Evolutionary conservation across 1,140 invertebrate species (phyloP), one percentile per base, ranked within the genome.

Genomic region (Drosophila sp.): DNA sequence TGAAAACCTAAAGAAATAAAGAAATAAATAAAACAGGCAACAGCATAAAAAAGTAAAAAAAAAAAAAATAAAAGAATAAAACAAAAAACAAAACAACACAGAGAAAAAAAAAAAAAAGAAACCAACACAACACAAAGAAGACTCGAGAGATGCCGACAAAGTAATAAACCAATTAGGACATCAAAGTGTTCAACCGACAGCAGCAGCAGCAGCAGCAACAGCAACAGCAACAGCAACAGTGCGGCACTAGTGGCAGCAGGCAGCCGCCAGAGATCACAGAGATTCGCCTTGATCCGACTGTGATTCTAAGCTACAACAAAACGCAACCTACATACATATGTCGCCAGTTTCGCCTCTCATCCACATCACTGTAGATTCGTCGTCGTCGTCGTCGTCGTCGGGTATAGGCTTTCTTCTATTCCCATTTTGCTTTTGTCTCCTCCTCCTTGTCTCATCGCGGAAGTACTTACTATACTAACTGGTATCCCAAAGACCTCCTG

Each of bases 161-260:
- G 84, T 87, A 87, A 87, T 87, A 87, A 87, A 87, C 84, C 84
- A 87, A 87, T 87, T 87, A 87, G 84, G 84, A 87, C 84, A 87
- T 87, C 84, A 87, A 87, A 87, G 84, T 87, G 84, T 87, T 87
- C 84, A 87, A 82, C 84, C 84, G 84, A 89, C 84, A 87, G 84
- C 83, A 68, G 66, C 76, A 85, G 78, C 67, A 47, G 60, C 75
- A 60, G 71, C 40, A 3, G 32, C 60, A 58, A 27, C 61, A 27
- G 10, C 3, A 35, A 35, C 66, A 44, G 41, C 75, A 58, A 63
- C 40, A 3, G 40, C 60, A 58, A 33, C 61, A 27, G 25, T 1
- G 72, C 63, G 38, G 63, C 75, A 62, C 44, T 50, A 50, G 44
- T 50, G 44, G 71, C 47, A 10, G 54, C 60, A 54, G 58, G 11